Evolutionary conservation across 1,140 invertebrate species (phyloP).

Genomic region (Phymorhynchus buccinoides): DNA sequence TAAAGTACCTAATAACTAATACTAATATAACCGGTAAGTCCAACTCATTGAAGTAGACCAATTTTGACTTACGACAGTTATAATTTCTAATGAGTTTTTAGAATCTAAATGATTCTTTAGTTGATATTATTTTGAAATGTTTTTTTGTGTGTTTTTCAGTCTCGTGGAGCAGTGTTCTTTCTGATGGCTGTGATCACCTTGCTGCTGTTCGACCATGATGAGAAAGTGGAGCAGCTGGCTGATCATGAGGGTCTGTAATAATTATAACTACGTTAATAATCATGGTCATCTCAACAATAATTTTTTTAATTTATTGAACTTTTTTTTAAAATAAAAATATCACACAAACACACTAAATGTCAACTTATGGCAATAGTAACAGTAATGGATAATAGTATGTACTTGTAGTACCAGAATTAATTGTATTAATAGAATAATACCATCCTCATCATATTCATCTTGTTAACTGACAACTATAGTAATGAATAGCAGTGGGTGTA

Average conservation of each 20-base stretch:
- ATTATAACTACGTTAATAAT: background rate
- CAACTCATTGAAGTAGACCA: too few relatives aligned
- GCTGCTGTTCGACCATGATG: constrained; percentile 76
- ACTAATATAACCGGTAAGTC: too few relatives aligned
- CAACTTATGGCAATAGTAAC: too few relatives aligned
- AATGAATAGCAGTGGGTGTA: too few relatives aligned
- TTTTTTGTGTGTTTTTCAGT: constrained; percentile 55
- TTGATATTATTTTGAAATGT: background rate
- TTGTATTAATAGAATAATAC: too few relatives aligned
- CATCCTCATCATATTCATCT: too few relatives aligned
- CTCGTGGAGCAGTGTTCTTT: constrained; percentile 73
- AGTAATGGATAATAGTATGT: background rate
- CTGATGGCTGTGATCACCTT: constrained; percentile 73
- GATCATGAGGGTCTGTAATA: constrained; percentile 61
- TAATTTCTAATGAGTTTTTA: too few relatives aligned
- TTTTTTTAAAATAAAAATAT: background rate
- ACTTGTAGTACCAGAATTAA: background rate
- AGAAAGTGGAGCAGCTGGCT: constrained; percentile 59
- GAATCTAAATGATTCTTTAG: too few relatives aligned
- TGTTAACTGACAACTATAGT: too few relatives aligned
- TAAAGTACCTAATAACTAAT: too few relatives aligned
- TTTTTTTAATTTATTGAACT: background rate
- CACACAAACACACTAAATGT: too few relatives aligned
- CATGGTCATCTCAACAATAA: background rate
- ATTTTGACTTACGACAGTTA: too few relatives aligned